These are phyloP conservation scores for Tringa solitaria DNA, from an alignment of 2,113 vertebrate genomes.

Conservation along the genomic window DNA sequence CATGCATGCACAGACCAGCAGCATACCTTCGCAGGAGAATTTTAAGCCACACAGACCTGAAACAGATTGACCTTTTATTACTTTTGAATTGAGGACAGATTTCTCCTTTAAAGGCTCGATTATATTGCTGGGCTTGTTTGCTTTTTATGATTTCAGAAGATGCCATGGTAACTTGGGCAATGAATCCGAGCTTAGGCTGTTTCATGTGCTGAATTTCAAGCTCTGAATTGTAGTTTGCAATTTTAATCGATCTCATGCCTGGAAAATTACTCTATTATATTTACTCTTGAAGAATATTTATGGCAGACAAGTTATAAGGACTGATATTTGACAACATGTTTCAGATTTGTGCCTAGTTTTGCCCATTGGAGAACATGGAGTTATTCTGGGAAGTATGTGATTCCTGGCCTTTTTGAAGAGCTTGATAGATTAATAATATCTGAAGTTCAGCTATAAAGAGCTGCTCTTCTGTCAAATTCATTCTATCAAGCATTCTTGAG, in stretches of 20 bases:
- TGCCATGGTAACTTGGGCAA: conserved; percentile 47
- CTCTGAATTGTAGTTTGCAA: conserved; percentile 12
- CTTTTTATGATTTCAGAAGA: conserved; percentile 65
- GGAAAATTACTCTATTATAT: conserved; percentile 27
- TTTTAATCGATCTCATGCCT: conserved; percentile 11
- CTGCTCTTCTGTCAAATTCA: background rate
- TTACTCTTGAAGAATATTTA: conserved; percentile 1
- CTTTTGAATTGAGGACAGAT: conserved; percentile 63
- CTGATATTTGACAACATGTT: background rate
- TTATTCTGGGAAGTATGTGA: background rate
- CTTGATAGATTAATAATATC: background rate
- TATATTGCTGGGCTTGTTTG: conserved; percentile 27
- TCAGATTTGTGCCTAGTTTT: background rate
- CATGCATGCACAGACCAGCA: background rate
- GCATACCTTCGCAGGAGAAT: background rate
- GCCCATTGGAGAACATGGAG: background rate
- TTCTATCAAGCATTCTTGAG: background rate
- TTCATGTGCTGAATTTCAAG: conserved; percentile 13
- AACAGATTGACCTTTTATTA: conserved; percentile 66
- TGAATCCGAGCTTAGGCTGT: conserved; percentile 15
- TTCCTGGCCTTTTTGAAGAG: background rate
- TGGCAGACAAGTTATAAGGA: background rate
- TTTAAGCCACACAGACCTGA: conserved; percentile 50
- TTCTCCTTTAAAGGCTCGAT: conserved; percentile 54
- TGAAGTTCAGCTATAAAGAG: background rate